Base-by-base conservation (phyloP, 1,140 invertebrate genomes). In the Eurosta solidaginis region DNA sequence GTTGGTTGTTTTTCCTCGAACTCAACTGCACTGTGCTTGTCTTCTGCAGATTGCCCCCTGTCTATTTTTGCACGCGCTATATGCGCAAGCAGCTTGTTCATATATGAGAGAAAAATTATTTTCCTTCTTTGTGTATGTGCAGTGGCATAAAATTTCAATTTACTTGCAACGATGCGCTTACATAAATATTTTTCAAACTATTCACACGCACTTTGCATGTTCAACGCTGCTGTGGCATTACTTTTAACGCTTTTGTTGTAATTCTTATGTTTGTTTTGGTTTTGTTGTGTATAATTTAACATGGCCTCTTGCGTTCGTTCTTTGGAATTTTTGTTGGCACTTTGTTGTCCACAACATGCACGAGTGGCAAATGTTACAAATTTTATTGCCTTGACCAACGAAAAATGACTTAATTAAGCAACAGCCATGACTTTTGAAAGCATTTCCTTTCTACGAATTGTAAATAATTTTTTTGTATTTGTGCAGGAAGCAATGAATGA, bases 361-460 rank as follows among this genome's bases (percentile, higher is more conserved):
- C 59, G n/a, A 22, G 22, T 52, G 49, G 59, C 59, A 68, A 40
- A 68, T 20, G 59, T 68, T 68, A 68, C 59, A 68, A 68, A 68
- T 68, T 68, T 68, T 68, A 68, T 68, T 68, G 59, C 59, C 59
- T 68, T 68, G 59, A 68, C 59, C 59, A 68, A 33, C 59, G 33
- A 33, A 68, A 68, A 68, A 68, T 42, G 59, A 40, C 59, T 68
- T 68, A 68, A 68, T 68, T 68, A 68, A 68, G 59, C 59, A 9
- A 20, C 59, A 68, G 59, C 33, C 59, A 12, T 68, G 59, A 68
- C 33, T 40, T 68, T 20, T 68, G 59, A 40, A 68, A 68, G 59
- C 59, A 68, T 20, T 68, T 42, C 33, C 59, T 63, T 63, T 68
- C 2, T 22, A 20, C n/a, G 54, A 10, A n/a, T n/a, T n/a, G n/a